Evolutionary conservation across 2,797 vertebrate species (phyloP), one percentile per base, ranked within the genome.

Genomic region (Cuniculus paca): DNA sequence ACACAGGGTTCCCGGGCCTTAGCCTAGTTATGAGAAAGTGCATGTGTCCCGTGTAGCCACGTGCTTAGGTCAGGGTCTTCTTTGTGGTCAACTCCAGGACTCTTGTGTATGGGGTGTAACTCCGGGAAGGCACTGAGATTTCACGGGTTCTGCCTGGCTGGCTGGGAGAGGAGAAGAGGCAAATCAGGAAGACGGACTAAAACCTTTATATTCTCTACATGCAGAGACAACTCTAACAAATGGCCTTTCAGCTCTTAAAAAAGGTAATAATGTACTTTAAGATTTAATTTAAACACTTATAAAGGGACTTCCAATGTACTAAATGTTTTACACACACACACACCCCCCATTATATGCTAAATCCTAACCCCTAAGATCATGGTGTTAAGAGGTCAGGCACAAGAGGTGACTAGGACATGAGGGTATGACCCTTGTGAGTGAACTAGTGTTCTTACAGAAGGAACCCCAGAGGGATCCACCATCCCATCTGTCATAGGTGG

Each of bases 71-170:
- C 84, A 98, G 84, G 1, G 94, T 92, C 81, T 95, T 98, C 56
- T 99, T 99, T 31, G 98, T 96, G 65, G 98, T 99, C 0, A 99
- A 98, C 97, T 99, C 99, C 99, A 99, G 97, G 78, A 99, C 99
- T 96, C 99, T 99, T 97, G 99, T 99, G 97, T 99, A 99, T 0
- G 99, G 99, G 0, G 99, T 99, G 96, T 99, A 99, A 17, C 98
- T 98, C 95, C 97, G 98, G 77, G 97, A 94, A 0, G 98, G 98
- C 98, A 98, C 98, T 0, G 94, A 26, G 0, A 97, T 97, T 63
- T 98, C 98, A 10, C 97, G 93, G 94, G 96, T 88, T 36, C 88
- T 83, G 81, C 84, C 89, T 85, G 97, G 28, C 83, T 97, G 98
- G 91, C 95, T 98, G 92, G 88, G 75, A 97, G 85, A 98, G 72